phyloP scores from a whole-genome alignment of 2,113 vertebrate species.

The Callipepla californica region DNA sequence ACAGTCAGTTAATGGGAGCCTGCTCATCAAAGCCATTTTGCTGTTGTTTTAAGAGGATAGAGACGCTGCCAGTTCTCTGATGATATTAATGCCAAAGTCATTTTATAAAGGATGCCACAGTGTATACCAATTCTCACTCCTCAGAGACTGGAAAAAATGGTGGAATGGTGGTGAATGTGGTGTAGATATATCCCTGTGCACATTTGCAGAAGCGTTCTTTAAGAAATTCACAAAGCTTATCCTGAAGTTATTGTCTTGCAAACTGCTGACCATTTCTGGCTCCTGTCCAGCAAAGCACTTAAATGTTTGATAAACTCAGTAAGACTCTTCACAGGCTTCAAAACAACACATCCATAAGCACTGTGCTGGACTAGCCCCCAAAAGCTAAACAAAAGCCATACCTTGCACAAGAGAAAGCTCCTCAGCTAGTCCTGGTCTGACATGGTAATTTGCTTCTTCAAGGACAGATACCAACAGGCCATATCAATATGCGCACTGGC shows the following conservation, averaged over 20 bases:
- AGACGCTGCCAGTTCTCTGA: neutral
- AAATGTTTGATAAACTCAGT: slow-evolving; percentile 18
- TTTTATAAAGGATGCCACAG: neutral
- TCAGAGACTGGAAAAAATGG: neutral
- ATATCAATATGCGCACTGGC: neutral
- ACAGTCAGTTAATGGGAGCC: neutral
- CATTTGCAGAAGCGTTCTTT: neutral
- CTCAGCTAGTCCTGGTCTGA: neutral
- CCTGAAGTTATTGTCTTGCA: slow-evolving; percentile 6
- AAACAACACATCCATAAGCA: neutral
- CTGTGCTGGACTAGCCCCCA: neutral
- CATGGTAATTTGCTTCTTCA: neutral
- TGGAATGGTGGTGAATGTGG: neutral
- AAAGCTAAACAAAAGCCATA: neutral
- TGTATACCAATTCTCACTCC: neutral
- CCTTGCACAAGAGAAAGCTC: neutral
- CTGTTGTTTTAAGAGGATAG: neutral
- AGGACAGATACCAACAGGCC: neutral
- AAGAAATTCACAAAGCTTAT: slow-evolving; percentile 14
- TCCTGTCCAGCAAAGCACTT: slow-evolving; percentile 38
- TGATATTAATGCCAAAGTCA: neutral
- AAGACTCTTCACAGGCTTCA: neutral
- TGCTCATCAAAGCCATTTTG: neutral
- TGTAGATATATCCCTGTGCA: neutral
- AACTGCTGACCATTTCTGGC: slow-evolving; percentile 17